Conservation (phyloP, 64 coral and sea anemone genomes). For the Orbicella faveolata region DNA sequence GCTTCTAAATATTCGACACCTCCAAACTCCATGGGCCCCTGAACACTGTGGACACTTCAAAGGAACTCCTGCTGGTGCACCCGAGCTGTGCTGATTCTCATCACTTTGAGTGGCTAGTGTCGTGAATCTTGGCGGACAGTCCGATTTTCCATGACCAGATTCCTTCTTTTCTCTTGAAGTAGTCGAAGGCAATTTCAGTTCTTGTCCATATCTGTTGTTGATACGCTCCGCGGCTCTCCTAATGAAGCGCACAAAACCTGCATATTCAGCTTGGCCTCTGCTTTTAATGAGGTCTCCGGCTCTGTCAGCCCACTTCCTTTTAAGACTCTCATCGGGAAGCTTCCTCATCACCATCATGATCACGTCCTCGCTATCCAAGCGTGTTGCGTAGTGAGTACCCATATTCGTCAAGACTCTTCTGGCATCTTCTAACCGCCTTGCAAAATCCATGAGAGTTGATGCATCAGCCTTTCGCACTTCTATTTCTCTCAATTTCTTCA, state of each 20-base stretch:
- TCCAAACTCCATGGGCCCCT: constrained; percentile 19
- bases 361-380: constrained; percentile 71
- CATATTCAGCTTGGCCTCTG: constrained; percentile 47
- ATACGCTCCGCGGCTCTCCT: constrained; percentile 44
- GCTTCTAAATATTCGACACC: neutral
- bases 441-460: constrained; percentile 74
- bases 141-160: constrained; percentile 5
- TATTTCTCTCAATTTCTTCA: constrained; percentile 65
- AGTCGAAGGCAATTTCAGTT: constrained; percentile 36
- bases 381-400: constrained; percentile 13
- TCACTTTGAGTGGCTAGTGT: constrained; percentile 51
- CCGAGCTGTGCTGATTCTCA: neutral
- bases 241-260: constrained; percentile 58
- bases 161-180: constrained; percentile 6
- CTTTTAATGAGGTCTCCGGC: constrained; percentile 67
- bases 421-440: constrained; percentile 64
- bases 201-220: constrained; percentile 73
- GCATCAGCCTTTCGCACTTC: constrained; percentile 44
- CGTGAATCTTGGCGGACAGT: constrained; percentile 29
- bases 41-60: constrained; percentile 46
- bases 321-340: constrained; percentile 67
- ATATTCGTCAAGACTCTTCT: constrained; percentile 52
- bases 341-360: constrained; percentile 74
- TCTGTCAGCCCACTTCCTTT: constrained; percentile 68
- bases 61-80: neutral